These are phyloP conservation scores for Halichoerus grypus DNA, from an alignment of 2,113 vertebrate species.

Conservation along the genomic window DNA sequence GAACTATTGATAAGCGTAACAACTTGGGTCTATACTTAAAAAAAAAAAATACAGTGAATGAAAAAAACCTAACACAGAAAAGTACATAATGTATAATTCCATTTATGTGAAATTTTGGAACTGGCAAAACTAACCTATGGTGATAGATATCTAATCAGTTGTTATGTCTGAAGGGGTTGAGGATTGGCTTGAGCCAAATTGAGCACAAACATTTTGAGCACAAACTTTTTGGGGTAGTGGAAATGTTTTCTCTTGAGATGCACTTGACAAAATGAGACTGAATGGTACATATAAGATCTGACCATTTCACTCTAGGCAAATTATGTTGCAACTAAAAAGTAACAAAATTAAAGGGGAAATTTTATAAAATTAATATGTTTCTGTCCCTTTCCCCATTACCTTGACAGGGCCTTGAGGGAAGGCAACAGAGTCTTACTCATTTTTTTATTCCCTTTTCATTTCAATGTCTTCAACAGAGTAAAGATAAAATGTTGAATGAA, in stretches of 20 bases:
- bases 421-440: not conserved
- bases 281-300: not conserved
- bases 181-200: not conserved
- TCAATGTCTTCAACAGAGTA: not conserved
- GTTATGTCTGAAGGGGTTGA: not conserved
- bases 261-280: not conserved
- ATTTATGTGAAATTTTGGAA: slow-evolving; percentile 3
- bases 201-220: not conserved
- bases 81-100: not conserved
- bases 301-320: not conserved
- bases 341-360: not conserved
- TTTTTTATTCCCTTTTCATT: slow-evolving; percentile 29
- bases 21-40: not conserved
- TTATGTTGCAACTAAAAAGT: not conserved
- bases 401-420: not conserved
- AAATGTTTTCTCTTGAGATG: not conserved
- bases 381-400: not conserved
- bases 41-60: not conserved
- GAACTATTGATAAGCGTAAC: not conserved
- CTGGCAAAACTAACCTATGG: not conserved
- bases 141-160: not conserved
- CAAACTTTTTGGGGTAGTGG: not conserved
- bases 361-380: not conserved
- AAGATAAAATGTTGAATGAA: not conserved
- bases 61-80: not conserved